Evolutionary conservation across 2,797 vertebrate genomes (phyloP).

Genomic region (Oreortyx pictus): DNA sequence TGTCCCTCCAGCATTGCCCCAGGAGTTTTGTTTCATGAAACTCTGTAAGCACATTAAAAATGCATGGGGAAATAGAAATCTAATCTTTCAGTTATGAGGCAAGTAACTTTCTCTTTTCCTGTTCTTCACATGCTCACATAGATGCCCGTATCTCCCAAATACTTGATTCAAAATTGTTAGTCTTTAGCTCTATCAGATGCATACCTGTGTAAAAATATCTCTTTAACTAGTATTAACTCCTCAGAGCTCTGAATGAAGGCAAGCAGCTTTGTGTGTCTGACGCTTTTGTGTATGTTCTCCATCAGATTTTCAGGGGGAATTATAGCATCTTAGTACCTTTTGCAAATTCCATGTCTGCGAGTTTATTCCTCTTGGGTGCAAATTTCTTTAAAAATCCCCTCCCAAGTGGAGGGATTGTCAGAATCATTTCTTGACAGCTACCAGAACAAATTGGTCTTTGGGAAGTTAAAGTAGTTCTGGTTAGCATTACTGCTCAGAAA

Average conservation of each 20-base stretch:
- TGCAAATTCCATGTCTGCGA: not conserved
- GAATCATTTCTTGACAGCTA: not conserved
- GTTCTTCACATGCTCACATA: not conserved
- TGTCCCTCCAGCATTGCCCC: not conserved
- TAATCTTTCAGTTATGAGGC: not conserved
- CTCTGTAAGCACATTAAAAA: constrained; percentile 14
- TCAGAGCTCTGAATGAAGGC: not conserved
- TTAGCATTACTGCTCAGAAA: constrained; percentile 11
- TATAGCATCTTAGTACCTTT: not conserved
- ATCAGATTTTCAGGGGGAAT: not conserved
- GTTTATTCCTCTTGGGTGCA: not conserved
- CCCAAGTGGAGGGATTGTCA: not conserved
- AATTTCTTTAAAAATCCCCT: not conserved
- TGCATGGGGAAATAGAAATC: not conserved
- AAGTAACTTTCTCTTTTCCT: not conserved
- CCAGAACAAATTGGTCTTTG: not conserved
- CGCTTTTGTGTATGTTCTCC: not conserved
- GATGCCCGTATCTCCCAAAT: not conserved
- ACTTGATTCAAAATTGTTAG: not conserved
- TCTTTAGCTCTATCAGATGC: not conserved
- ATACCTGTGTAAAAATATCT: not conserved
- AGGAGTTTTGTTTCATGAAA: not conserved
- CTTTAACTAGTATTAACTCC: not conserved
- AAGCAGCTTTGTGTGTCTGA: not conserved
- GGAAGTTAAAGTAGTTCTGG: not conserved